phyloP scores from a whole-genome alignment of 2,113 vertebrate genomes.

The Terrapene triunguis region DNA sequence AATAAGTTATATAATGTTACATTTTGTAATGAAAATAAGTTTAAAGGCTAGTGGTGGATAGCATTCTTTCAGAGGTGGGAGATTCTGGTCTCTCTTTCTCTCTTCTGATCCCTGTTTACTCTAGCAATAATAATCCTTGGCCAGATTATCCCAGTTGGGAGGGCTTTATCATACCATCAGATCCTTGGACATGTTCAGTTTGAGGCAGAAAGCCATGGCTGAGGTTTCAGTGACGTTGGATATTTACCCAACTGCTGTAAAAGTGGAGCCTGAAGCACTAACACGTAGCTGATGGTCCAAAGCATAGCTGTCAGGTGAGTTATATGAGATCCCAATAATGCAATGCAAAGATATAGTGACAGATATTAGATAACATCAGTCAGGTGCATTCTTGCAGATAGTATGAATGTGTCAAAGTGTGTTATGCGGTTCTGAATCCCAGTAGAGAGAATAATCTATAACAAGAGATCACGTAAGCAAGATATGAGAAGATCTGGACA shows the following conservation, averaged over 20 bases:
- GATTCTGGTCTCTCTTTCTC: background rate
- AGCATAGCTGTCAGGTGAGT: background rate
- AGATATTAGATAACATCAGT: background rate
- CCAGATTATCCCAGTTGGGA: background rate
- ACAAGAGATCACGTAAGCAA: background rate
- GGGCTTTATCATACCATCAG: background rate
- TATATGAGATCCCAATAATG: slow-evolving; percentile 1
- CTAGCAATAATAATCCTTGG: background rate
- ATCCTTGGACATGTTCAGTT: background rate
- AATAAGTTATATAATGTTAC: background rate
- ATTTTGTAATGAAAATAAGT: background rate
- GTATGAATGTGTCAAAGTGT: background rate
- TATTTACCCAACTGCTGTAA: background rate
- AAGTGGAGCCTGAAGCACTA: background rate
- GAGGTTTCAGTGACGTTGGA: background rate
- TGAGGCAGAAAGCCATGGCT: background rate
- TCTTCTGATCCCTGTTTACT: background rate
- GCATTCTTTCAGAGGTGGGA: background rate
- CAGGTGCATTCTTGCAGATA: background rate
- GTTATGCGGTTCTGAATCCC: background rate
- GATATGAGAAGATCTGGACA: background rate
- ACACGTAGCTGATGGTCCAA: background rate
- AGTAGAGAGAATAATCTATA: background rate
- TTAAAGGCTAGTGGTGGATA: background rate
- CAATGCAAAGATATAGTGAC: slow-evolving; percentile 13